These are phyloP conservation scores for Theropithecus gelada DNA, from an alignment of 2,113 vertebrate genomes.

Conservation along the genomic window DNA sequence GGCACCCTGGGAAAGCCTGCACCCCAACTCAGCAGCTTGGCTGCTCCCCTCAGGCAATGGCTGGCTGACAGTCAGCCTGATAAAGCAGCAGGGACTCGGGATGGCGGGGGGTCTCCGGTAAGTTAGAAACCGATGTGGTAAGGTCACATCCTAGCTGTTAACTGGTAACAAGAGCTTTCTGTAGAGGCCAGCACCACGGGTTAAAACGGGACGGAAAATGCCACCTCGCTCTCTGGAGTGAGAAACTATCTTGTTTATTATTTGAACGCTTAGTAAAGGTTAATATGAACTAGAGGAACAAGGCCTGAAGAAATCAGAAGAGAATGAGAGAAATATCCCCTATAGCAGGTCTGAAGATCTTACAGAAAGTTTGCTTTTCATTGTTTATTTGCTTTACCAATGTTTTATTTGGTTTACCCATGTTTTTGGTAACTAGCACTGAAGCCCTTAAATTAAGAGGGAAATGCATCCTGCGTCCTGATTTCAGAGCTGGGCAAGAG, in stretches of 20 bases:
- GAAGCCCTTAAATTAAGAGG: accelerated
- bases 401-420: accelerated
- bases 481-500: not conserved
- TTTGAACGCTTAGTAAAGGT: not conserved
- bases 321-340: not conserved
- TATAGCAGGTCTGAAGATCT: accelerated
- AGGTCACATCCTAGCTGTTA: accelerated
- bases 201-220: accelerated
- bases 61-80: not conserved
- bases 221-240: accelerated
- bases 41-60: not conserved
- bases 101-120: accelerated
- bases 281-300: accelerated
- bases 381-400: too few relatives aligned
- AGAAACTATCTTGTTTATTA: accelerated
- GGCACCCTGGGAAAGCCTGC: not conserved
- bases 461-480: accelerated
- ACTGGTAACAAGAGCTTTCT: accelerated
- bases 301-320: not conserved
- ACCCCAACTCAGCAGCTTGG: not conserved
- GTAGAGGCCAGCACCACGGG: not conserved
- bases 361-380: accelerated
- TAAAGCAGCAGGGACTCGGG: accelerated
- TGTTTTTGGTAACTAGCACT: accelerated
- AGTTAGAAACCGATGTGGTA: not conserved